Evolutionary conservation across 2,797 vertebrate genomes (phyloP).

Genomic region (Otus scops): DNA sequence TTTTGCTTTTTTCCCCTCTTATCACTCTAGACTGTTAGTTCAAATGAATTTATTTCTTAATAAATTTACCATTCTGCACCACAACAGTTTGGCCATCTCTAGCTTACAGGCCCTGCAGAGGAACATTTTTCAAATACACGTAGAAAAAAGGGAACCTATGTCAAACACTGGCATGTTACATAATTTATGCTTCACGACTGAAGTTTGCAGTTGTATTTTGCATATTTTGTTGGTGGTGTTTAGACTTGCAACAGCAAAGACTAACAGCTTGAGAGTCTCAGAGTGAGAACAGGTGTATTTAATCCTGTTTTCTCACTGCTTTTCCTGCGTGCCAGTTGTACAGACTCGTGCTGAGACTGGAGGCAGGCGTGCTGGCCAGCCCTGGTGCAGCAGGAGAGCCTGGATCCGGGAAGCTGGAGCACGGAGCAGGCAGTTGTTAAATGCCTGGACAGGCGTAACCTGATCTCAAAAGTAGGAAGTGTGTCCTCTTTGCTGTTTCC

Average conservation of each 20-base stretch:
- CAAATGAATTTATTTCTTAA: not conserved
- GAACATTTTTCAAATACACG: not conserved
- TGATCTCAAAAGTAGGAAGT: fast-evolving
- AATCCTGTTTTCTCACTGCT: not conserved
- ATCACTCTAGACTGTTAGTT: not conserved
- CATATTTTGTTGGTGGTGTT: not conserved
- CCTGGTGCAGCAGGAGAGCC: not conserved
- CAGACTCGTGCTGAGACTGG: fast-evolving
- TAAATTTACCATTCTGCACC: not conserved
- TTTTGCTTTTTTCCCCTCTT: not conserved
- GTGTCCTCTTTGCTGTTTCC: not conserved
- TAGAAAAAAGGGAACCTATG: not conserved
- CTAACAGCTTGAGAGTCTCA: not conserved
- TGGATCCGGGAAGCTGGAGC: fast-evolving
- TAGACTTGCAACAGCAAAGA: not conserved
- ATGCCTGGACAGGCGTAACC: not conserved
- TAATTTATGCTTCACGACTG: not conserved
- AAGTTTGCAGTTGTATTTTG: not conserved
- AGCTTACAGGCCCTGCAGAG: not conserved
- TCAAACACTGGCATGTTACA: not conserved
- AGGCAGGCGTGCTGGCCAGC: not conserved
- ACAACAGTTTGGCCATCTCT: not conserved
- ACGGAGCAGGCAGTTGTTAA: fast-evolving
- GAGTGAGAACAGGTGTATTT: fast-evolving
- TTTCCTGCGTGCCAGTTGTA: not conserved